phyloP scores from a whole-genome alignment of 1,140 invertebrate genomes.

The Nasonia vitripennis region DNA sequence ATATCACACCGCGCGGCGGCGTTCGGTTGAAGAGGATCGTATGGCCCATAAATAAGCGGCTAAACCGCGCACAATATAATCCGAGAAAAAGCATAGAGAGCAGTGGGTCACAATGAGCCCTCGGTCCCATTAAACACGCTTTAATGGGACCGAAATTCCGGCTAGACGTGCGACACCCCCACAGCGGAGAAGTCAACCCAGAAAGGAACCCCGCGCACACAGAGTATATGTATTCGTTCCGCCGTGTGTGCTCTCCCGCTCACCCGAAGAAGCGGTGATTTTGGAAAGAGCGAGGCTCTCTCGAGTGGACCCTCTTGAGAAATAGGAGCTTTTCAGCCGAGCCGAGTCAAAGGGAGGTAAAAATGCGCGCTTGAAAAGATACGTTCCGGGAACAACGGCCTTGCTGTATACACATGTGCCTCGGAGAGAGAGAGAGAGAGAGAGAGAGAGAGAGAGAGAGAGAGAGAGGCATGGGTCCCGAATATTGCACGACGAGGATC shows the following conservation, averaged over 20 bases:
- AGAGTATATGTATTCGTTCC: background rate
- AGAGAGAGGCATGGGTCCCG: background rate
- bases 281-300: background rate
- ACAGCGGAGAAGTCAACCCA: conserved; percentile 1
- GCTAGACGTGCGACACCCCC: conserved; percentile 12
- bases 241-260: background rate
- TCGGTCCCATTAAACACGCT: conserved; percentile 21
- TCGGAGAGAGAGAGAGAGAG: no score
- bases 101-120: background rate
- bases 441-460: no score
- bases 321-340: background rate
- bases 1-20: background rate
- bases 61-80: background rate
- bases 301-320: conserved; percentile 33
- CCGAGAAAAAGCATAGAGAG: background rate
- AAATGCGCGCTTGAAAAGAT: conserved; percentile 30
- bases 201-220: background rate
- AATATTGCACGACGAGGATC: conserved; percentile 12
- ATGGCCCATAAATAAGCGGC: background rate
- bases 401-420: conserved; percentile 13
- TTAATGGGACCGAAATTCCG: conserved; percentile 1
- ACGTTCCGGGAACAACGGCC: conserved; percentile 24
- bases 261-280: background rate
- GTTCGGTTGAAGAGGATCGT: background rate
- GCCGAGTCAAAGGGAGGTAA: conserved; percentile 30